phyloP scores from a whole-genome alignment of 2,113 vertebrate species.

The Stercorarius parasiticus region DNA sequence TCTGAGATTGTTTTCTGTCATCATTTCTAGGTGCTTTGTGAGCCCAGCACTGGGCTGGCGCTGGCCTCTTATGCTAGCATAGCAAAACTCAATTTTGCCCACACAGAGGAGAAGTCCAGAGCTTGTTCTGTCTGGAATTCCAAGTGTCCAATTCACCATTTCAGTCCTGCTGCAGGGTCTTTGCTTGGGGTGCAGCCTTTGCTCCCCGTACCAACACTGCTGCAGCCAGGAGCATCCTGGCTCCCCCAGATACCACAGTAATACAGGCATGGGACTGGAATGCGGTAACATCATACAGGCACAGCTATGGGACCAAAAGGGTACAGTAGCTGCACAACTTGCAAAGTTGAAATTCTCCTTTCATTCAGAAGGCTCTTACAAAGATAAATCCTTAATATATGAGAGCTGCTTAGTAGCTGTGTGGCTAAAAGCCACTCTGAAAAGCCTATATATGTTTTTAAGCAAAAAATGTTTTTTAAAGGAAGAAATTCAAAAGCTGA shows the following conservation, averaged over 20 bases:
- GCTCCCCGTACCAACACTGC: neutral
- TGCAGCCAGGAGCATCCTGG: neutral
- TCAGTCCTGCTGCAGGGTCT: neutral
- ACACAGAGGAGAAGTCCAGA: neutral
- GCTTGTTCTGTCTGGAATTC: neutral
- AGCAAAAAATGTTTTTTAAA: neutral
- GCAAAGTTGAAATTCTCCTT: neutral
- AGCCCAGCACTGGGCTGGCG: neutral
- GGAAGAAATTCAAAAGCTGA: neutral
- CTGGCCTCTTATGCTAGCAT: neutral
- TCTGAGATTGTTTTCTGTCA: neutral
- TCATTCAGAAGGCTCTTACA: neutral
- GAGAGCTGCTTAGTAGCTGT: neutral
- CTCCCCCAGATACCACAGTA: neutral
- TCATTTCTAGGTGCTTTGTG: neutral
- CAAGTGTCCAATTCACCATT: neutral
- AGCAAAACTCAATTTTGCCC: neutral
- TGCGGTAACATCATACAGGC: rapidly evolving
- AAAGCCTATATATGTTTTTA: neutral
- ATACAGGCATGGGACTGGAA: neutral
- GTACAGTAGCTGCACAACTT: neutral
- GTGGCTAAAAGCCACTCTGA: neutral
- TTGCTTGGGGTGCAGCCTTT: neutral
- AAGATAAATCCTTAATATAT: neutral
- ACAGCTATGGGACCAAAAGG: neutral